Evolutionary conservation across 1,140 invertebrate genomes (phyloP).

Genomic region (Hypothenemus hampei): DNA sequence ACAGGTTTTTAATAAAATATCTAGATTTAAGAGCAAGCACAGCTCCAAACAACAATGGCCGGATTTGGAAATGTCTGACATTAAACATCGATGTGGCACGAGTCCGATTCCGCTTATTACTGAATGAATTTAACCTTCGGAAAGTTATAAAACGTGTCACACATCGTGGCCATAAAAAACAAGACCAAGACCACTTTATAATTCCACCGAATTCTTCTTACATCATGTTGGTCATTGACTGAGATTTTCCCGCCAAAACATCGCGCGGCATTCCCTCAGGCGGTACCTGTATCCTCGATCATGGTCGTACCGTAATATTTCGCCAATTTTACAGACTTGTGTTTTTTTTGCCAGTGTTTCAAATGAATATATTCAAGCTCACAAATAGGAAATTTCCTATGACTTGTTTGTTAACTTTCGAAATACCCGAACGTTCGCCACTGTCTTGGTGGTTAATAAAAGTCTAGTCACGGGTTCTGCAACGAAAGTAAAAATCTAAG

Average conservation of each 20-base stretch:
- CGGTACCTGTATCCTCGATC: slow-evolving; percentile 23
- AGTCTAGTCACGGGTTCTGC: slow-evolving; percentile 22
- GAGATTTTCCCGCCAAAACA: slow-evolving; percentile 29
- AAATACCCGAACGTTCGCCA: slow-evolving; percentile 6
- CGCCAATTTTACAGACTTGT: no score
- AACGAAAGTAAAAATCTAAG: slow-evolving; percentile 29
- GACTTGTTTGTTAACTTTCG: background rate
- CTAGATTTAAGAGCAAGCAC: slow-evolving; percentile 17
- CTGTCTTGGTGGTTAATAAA: slow-evolving; percentile 12
- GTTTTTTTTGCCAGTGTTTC: no score
- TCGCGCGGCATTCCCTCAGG: slow-evolving; percentile 23
- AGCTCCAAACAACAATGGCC: slow-evolving; percentile 13
- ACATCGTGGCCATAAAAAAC: slow-evolving; percentile 22
- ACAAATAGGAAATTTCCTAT: background rate
- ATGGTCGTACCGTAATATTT: slow-evolving; percentile 18
- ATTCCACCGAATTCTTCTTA: slow-evolving; percentile 28
- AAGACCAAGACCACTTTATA: slow-evolving; percentile 23
- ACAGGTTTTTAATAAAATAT: slow-evolving; percentile 9
- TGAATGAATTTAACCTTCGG: slow-evolving; percentile 16
- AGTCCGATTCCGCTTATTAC: background rate
- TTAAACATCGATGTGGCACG: background rate
- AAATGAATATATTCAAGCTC: no score
- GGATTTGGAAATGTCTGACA: slow-evolving; percentile 15
- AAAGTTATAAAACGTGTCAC: slow-evolving; percentile 16
- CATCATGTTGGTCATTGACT: slow-evolving; percentile 28